Evolutionary conservation across 1,140 invertebrate genomes (phyloP).

Genomic region (Gyrodactylus salaris): DNA sequence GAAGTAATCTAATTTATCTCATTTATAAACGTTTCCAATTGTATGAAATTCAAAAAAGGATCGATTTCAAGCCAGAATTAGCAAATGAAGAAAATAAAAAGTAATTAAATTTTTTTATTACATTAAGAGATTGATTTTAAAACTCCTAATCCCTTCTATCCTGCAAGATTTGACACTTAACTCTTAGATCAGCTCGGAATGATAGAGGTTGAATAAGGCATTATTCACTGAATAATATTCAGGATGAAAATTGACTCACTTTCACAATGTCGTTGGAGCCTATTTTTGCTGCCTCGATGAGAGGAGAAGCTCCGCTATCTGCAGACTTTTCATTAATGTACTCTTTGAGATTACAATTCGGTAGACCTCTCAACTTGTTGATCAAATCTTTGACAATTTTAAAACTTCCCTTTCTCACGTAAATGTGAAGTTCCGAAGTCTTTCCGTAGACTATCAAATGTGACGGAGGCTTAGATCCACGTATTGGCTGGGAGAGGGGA

Average conservation of each 20-base stretch:
- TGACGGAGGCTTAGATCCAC: neutral
- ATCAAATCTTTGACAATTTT: neutral
- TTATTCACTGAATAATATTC: neutral
- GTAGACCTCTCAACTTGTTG: neutral
- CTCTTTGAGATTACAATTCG: neutral
- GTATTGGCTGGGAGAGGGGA: neutral
- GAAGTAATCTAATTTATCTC: too few relatives aligned
- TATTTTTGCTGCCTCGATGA: slow-evolving; percentile 6
- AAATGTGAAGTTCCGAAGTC: neutral
- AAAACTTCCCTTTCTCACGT: slow-evolving; percentile 1
- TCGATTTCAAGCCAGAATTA: too few relatives aligned
- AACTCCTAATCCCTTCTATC: too few relatives aligned
- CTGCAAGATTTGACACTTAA: too few relatives aligned
- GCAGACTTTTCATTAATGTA: slow-evolving; percentile 7
- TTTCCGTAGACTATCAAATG: slow-evolving; percentile 2
- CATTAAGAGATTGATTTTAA: too few relatives aligned
- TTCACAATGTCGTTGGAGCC: slow-evolving; percentile 4
- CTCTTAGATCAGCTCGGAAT: too few relatives aligned
- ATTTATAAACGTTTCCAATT: too few relatives aligned
- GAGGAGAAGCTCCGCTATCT: slow-evolving; percentile 6
- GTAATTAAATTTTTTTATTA: too few relatives aligned
- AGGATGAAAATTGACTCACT: neutral
- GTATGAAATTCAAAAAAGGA: too few relatives aligned
- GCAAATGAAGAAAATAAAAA: too few relatives aligned
- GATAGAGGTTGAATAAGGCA: neutral